phyloP scores from a whole-genome alignment of 2,113 vertebrate species.

The Alethe castanea region DNA sequence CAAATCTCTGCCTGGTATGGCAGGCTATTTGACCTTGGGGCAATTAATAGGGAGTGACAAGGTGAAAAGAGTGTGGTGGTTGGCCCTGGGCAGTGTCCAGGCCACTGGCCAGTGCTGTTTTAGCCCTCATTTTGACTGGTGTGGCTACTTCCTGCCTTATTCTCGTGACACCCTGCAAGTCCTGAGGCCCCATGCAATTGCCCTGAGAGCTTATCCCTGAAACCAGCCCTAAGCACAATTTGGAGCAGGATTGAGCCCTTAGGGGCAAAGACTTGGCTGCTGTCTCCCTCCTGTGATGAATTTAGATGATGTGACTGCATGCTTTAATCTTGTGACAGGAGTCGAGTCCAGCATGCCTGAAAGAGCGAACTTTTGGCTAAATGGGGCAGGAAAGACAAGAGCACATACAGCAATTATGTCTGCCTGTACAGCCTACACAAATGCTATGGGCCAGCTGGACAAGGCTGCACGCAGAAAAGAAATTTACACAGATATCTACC shows the following conservation, averaged over 20 bases:
- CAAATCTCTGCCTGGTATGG: neutral
- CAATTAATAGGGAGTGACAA: neutral
- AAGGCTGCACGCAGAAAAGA: neutral
- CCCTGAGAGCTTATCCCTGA: neutral
- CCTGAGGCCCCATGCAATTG: neutral
- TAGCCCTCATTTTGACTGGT: neutral
- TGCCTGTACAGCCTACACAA: neutral
- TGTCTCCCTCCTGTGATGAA: neutral
- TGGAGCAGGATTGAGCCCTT: neutral
- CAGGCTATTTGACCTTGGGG: neutral
- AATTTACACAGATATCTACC: slow-evolving; percentile 42
- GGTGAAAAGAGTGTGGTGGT: neutral
- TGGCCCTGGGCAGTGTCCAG: neutral
- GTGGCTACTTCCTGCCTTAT: neutral
- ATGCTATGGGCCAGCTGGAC: slow-evolving; percentile 48
- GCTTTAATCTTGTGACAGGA: neutral
- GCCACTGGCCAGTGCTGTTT: neutral
- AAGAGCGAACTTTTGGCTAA: slow-evolving; percentile 3
- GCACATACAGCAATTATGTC: neutral
- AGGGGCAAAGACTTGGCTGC: neutral
- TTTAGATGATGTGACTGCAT: neutral
- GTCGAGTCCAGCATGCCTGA: neutral
- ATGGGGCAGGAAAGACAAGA: neutral
- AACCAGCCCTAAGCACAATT: neutral
- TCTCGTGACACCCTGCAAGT: neutral